Percentiles rank a stretch among this genome's conserved stretches.
phyloP scores from a whole-genome alignment of 2,797 vertebrate genomes.

The Eutrigla gurnardus region DNA sequence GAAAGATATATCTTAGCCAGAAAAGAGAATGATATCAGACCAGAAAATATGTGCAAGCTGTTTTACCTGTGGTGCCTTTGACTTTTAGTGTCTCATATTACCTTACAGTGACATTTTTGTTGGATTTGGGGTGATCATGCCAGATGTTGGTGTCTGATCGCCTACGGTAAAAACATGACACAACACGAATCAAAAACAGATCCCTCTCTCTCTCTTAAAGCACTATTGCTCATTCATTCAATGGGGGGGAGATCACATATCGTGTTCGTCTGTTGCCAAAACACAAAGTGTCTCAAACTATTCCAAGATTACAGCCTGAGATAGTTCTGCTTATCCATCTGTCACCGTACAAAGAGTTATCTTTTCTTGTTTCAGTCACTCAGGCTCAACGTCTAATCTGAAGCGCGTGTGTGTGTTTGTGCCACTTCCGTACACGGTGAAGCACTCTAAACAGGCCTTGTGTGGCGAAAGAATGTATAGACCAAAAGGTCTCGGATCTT shows the following conservation, averaged over 20 bases:
- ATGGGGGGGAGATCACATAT: conserved; percentile 74
- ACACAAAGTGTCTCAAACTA: conserved; percentile 78
- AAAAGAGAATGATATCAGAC: conserved; percentile 8
- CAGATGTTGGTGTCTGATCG: conserved; percentile 68
- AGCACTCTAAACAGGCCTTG: conserved; percentile 32
- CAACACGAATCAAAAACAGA: conserved; percentile 77
- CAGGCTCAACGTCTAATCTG: conserved; percentile 71
- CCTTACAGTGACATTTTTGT: conserved; percentile 60
- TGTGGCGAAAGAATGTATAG: conserved; percentile 57
- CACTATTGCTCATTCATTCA: conserved; percentile 77
- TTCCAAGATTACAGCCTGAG: conserved; percentile 76
- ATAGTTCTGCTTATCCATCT: conserved; percentile 74
- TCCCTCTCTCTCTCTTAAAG: conserved; percentile 69
- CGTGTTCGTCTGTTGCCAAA: conserved; percentile 83
- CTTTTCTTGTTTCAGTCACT: conserved; percentile 78
- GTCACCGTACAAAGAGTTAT: conserved; percentile 75
- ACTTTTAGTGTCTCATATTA: conserved; percentile 45
- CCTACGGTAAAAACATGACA: conserved; percentile 78
- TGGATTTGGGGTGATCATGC: conserved; percentile 49
- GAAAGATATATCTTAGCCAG: conserved; percentile 6
- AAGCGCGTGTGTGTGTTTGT: conserved; percentile 52
- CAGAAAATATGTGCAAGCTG: conserved; percentile 18
- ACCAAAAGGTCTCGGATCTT: conserved; percentile 48
- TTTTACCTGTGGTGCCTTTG: conserved; percentile 41
- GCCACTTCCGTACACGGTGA: conserved; percentile 45